A percentile compares a stretch with the other conserved stretches of the same genome.
phyloP scores from a whole-genome alignment of 2,888 invertebrate genomes.

The Caradrina clavipalpis region DNA sequence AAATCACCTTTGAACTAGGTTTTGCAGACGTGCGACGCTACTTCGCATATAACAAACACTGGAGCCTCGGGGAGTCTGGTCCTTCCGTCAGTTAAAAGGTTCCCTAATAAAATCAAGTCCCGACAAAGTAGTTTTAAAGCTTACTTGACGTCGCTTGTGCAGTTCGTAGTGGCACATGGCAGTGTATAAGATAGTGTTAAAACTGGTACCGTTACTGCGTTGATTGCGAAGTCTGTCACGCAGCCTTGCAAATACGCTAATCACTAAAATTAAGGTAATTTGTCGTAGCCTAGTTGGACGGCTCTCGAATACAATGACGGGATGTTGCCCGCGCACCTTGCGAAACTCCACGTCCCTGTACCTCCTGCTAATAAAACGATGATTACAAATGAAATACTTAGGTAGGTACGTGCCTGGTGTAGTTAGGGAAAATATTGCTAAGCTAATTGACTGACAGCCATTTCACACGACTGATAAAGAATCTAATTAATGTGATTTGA shows the following conservation, averaged over 20 bases:
- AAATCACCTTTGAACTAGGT: too few relatives aligned
- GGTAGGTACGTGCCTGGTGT: too few relatives aligned
- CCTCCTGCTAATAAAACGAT: conserved; percentile 17
- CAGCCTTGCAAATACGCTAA: conserved; percentile 62
- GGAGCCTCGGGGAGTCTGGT: background rate
- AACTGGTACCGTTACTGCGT: conserved; percentile 35
- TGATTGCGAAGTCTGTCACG: conserved; percentile 56
- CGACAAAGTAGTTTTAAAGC: background rate
- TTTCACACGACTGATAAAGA: background rate
- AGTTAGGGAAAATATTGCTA: background rate
- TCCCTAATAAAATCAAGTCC: conserved; percentile 18
- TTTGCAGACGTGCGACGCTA: too few relatives aligned
- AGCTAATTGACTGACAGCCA: background rate
- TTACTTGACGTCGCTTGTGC: conserved; percentile 1
- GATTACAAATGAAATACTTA: conserved; percentile 10
- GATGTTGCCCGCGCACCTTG: conserved; percentile 60
- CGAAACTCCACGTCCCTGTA: conserved; percentile 43
- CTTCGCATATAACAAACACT: background rate
- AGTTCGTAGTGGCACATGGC: conserved; percentile 1
- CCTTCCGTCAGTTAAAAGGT: conserved; percentile 3
- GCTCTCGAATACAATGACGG: conserved; percentile 63
- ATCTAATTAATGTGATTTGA: background rate
- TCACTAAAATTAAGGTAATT: conserved; percentile 62
- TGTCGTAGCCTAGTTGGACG: conserved; percentile 49
- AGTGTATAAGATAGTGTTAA: conserved; percentile 17